These are phyloP conservation scores for Eupithecia subfuscata DNA, from an alignment of 2,888 invertebrate genomes.

Conservation along the genomic window DNA sequence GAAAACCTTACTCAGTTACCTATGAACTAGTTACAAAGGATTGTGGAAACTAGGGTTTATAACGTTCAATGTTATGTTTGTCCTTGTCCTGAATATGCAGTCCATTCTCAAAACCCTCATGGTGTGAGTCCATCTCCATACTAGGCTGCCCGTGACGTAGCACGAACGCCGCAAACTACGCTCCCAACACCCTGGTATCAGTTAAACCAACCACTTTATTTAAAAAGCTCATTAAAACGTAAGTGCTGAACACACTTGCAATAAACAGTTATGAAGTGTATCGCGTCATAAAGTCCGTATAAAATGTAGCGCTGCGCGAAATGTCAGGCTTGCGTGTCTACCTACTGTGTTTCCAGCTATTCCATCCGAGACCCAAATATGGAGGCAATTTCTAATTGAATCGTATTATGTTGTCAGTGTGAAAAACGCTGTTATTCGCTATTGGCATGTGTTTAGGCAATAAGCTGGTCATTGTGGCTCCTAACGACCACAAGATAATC, in stretches of 20 bases:
- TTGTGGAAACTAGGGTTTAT: neutral
- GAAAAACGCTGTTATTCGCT: conserved; percentile 44
- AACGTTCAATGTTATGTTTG: neutral
- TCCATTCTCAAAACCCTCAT: neutral
- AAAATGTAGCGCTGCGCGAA: conserved; percentile 36
- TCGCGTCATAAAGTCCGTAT: conserved; percentile 33
- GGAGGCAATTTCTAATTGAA: conserved; percentile 36
- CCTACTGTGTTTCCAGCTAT: conserved; percentile 33
- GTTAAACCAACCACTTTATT: conserved; percentile 6
- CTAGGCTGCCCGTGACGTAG: neutral
- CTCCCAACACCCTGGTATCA: neutral
- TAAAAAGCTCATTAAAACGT: conserved; percentile 6
- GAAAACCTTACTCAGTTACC: conserved; percentile 21
- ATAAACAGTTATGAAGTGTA: conserved; percentile 22
- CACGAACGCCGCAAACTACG: neutral
- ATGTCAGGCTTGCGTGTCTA: conserved; percentile 42
- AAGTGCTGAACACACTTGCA: neutral
- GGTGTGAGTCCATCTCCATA: neutral
- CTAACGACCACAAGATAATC: conserved; percentile 17
- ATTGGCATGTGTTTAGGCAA: conserved; percentile 48
- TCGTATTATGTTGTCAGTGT: conserved; percentile 35
- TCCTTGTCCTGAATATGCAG: neutral
- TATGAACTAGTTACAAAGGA: neutral
- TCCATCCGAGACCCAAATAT: conserved; percentile 29
- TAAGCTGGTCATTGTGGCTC: conserved; percentile 32